A percentile compares a stretch with the other conserved stretches of the same genome.
These are phyloP conservation scores for Tenualosa thibaudeaui DNA, from an alignment of 2,797 vertebrate genomes.

Conservation along the genomic window DNA sequence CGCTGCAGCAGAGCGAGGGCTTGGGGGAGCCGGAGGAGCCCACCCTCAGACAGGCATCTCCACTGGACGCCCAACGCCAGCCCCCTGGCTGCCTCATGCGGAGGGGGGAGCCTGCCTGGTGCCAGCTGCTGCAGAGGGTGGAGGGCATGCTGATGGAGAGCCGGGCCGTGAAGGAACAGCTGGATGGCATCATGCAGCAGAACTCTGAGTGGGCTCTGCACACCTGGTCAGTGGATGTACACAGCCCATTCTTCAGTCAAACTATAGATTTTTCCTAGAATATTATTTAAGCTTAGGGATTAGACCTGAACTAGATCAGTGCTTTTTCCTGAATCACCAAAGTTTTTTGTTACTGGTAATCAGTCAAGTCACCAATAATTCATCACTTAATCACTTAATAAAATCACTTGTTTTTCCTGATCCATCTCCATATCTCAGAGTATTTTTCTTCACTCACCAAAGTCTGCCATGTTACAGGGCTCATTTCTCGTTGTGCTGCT, in stretches of 20 bases:
- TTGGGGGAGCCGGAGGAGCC: conserved; percentile 51
- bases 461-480: conserved; percentile 72
- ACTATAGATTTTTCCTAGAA: neutral
- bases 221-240: conserved; percentile 80
- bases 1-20: conserved; percentile 50
- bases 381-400: no score
- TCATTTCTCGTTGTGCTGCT: conserved; percentile 80
- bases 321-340: no score
- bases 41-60: conserved; percentile 78
- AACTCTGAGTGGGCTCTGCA: conserved; percentile 72
- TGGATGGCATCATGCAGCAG: conserved; percentile 74
- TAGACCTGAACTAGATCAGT: no score
- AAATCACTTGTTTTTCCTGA: no score
- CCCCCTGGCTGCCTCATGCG: conserved; percentile 82
- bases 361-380: no score
- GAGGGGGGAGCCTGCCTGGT: conserved; percentile 79
- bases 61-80: conserved; percentile 74
- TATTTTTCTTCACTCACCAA: neutral
- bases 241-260: neutral
- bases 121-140: conserved; percentile 65
- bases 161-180: conserved; percentile 71
- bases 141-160: conserved; percentile 67
- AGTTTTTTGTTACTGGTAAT: no score
- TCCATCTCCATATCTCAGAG: neutral
- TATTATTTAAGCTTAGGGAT: no score